Base-by-base conservation (phyloP, 2,797 vertebrate genomes). In the Paguma larvata region DNA sequence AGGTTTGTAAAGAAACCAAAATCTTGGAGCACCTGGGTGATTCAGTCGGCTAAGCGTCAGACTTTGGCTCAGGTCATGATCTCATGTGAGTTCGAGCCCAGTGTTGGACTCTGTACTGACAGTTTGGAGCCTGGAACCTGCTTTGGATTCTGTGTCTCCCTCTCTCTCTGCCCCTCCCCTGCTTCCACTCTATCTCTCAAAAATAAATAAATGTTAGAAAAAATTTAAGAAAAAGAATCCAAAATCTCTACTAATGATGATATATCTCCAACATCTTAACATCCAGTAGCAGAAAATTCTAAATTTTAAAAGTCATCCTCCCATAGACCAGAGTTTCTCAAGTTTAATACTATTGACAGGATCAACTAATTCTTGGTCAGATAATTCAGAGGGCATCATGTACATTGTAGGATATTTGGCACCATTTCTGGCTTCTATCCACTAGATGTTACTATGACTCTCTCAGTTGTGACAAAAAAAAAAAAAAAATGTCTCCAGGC, bases 211-310 rank as follows among this genome's bases (percentile, higher is more conserved):
- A 9, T 23, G 21, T 10, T 59, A 10, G 23, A 59, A 21, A 59
- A 23, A 1, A 21, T 7, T 0, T 7, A 51, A 51, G 1, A 16
- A 59, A 83, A 91, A 78, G 44, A 44, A 73, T 30, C 23, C 10
- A 56, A 67, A 79, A 44, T 86, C 19, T 85, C 15, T 25, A 70
- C 12, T 63, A 46, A 65, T 67, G 38, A n/a, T 23, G n/a, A 77
- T 72, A 53, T 2, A 23, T 90, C 85, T 93, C 67, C 68, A 87
- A 96, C 25, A 85, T 85, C 9, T 46, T 89, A 89, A 13, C 46
- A 70, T 53, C 18, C 34, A 56, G 27, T 68, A 83, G 11, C 44
- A 89, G 59, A 82, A 93, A 89, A 89, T 85, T 95, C 27, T 41
- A 78, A 72, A 51, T 70, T 75, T 93, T 87, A 51, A 72, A 72